Conservation (phyloP, 2,113 vertebrate genomes). For the Indicator maculatus region DNA sequence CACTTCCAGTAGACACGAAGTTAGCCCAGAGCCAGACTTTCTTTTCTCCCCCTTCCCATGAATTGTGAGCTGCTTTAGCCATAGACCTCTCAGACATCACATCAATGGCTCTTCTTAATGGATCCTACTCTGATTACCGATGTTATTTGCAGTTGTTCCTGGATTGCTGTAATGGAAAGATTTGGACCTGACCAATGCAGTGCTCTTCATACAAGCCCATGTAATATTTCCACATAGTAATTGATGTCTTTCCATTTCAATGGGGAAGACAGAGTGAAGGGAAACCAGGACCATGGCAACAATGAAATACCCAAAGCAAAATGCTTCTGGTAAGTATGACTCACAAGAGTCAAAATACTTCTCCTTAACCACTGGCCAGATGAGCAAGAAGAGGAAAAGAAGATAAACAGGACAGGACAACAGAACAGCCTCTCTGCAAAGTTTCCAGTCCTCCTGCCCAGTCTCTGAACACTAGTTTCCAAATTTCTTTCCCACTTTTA, state of each 20-base stretch:
- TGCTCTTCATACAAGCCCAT: background rate
- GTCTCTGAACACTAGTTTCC: constrained; percentile 52
- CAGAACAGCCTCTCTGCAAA: constrained; percentile 49
- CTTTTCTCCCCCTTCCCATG: background rate
- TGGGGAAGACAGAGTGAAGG: constrained; percentile 5
- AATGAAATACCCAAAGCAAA: constrained; percentile 41
- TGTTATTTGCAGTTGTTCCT: constrained; percentile 32
- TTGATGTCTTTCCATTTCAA: constrained; percentile 13
- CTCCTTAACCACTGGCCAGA: constrained; percentile 30
- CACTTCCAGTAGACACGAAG: background rate
- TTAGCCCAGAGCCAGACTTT: background rate
- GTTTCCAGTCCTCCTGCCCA: constrained; percentile 56
- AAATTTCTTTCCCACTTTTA: constrained; percentile 31
- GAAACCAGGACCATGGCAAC: constrained; percentile 5
- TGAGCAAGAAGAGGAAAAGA: constrained; percentile 22
- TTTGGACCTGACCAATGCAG: background rate
- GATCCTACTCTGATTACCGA: background rate
- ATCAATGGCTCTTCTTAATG: background rate
- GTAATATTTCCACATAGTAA: constrained; percentile 40
- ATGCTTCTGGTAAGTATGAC: constrained; percentile 60
- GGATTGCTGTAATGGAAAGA: constrained; percentile 57
- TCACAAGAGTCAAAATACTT: constrained; percentile 51
- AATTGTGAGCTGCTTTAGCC: background rate
- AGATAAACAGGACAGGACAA: constrained; percentile 58
- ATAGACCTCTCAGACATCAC: background rate